phyloP scores from a whole-genome alignment of 2,113 vertebrate genomes.

The Sitta europaea region DNA sequence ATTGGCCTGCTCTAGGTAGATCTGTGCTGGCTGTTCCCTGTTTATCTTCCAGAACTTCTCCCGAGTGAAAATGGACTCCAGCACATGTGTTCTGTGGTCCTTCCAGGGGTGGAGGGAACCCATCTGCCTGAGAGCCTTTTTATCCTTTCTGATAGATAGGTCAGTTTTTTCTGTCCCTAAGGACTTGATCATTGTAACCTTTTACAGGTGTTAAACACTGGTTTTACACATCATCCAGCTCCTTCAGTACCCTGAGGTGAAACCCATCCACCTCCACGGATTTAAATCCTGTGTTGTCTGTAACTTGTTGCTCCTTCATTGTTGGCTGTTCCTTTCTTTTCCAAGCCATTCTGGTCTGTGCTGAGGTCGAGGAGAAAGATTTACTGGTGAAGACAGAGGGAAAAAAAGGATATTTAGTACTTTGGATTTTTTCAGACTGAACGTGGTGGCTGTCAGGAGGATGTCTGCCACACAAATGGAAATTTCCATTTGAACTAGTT shows the following conservation, averaged over 20 bases:
- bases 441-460: neutral
- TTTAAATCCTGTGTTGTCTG: neutral
- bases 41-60: neutral
- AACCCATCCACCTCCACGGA: neutral
- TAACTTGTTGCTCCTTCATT: neutral
- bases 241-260: neutral
- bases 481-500: neutral
- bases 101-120: neutral
- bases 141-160: neutral
- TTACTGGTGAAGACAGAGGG: neutral
- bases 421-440: neutral
- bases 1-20: neutral
- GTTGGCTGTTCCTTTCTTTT: neutral
- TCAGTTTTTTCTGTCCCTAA: neutral
- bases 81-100: neutral
- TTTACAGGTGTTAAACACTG: neutral
- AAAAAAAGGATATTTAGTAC: neutral
- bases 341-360: neutral
- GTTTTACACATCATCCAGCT: neutral
- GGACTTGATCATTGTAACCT: neutral
- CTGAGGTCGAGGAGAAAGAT: neutral
- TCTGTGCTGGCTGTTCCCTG: neutral
- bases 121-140: neutral
- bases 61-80: neutral
- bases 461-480: neutral